Evolutionary conservation across 2,888 invertebrate genomes (phyloP).

Genomic region (Neocrepidodera transversa): DNA sequence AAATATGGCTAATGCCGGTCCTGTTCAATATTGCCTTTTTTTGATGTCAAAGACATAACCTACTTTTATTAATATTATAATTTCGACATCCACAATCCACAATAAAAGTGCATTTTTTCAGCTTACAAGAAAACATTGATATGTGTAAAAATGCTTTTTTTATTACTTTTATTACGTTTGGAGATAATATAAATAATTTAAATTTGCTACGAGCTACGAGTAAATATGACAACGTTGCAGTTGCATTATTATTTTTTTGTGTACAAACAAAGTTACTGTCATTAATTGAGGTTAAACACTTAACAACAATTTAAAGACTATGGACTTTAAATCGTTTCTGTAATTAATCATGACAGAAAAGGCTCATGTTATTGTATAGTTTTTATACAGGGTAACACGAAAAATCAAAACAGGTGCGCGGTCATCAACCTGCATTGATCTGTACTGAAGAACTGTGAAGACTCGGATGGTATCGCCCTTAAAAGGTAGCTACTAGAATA

Average conservation of each 20-base stretch:
- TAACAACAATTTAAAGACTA: conserved; percentile 25
- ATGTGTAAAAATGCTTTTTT: not conserved
- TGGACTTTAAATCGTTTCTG: not conserved
- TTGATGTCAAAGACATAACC: too few species aligned
- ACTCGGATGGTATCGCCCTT: conserved; percentile 42
- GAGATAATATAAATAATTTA: too few species aligned
- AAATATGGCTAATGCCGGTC: too few species aligned
- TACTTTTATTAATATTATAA: too few species aligned
- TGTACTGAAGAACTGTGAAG: conserved; percentile 36
- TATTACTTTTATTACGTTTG: too few species aligned
- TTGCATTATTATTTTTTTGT: conserved; percentile 31
- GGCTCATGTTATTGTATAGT: conserved; percentile 13
- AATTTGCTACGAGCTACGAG: too few species aligned
- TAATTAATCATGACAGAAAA: conserved; percentile 17
- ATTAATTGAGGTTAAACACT: conserved; percentile 38
- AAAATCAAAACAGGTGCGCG: conserved; percentile 52
- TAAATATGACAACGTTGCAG: conserved; percentile 31
- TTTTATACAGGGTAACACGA: conserved; percentile 26
- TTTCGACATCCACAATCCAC: not conserved
- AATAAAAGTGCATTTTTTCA: not conserved
- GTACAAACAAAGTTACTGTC: conserved; percentile 33
- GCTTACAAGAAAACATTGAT: not conserved
- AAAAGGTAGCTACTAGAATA: conserved; percentile 19
- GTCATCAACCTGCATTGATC: conserved; percentile 61
- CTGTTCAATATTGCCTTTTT: too few species aligned